Percentiles rank a stretch among this genome's conserved stretches.
These are phyloP conservation scores for Psilopsiagon aymara DNA, from an alignment of 2,113 vertebrate genomes.

Conservation along the genomic window DNA sequence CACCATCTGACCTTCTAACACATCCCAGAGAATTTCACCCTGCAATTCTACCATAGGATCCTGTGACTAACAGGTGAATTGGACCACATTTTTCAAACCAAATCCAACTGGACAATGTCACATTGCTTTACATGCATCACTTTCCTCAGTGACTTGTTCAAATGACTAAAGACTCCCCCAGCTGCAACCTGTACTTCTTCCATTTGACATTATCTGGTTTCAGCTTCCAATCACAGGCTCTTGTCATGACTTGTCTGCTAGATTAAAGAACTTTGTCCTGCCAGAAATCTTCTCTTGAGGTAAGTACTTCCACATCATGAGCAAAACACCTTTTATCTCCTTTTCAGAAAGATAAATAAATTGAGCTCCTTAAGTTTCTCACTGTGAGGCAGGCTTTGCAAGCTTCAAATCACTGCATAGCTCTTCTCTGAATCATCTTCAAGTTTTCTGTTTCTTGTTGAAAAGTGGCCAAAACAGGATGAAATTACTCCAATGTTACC, in stretches of 20 bases:
- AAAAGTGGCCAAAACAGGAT: background rate
- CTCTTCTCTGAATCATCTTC: conserved; percentile 32
- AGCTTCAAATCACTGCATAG: background rate
- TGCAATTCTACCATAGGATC: background rate
- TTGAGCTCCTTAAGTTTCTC: conserved; percentile 45
- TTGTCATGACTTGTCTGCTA: conserved; percentile 22
- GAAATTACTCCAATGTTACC: background rate
- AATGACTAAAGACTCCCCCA: background rate
- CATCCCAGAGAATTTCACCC: background rate
- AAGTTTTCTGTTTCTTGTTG: conserved; percentile 7
- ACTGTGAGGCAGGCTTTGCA: conserved; percentile 17
- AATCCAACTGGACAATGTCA: background rate
- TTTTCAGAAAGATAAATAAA: conserved; percentile 58
- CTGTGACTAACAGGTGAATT: conserved; percentile 4
- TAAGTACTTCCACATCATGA: conserved; percentile 49
- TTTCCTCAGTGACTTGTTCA: background rate
- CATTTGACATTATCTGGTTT: conserved; percentile 42
- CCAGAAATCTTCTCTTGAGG: conserved; percentile 42
- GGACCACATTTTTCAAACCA: background rate
- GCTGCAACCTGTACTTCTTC: conserved; percentile 3
- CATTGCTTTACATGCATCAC: background rate
- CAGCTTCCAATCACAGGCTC: conserved; percentile 17
- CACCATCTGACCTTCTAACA: background rate
- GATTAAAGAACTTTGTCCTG: conserved; percentile 46
- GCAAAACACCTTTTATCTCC: conserved; percentile 54